phyloP scores from a whole-genome alignment of 2,797 vertebrate species.

The Smutsia temminckii region DNA sequence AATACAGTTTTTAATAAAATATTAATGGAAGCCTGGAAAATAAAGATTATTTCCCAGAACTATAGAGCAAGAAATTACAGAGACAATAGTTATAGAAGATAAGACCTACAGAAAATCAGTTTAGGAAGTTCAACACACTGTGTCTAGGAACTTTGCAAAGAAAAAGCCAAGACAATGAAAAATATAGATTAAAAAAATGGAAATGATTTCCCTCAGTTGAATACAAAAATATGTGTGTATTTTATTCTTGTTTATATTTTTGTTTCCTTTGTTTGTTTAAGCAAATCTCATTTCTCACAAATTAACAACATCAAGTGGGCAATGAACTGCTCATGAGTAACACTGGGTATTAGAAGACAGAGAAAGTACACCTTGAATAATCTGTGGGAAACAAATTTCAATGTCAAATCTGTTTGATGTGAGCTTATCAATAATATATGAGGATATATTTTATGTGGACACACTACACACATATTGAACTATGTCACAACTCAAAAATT shows the following conservation, averaged over 20 bases:
- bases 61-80: neutral
- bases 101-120: neutral
- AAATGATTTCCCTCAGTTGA: neutral
- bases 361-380: neutral
- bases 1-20: neutral
- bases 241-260: neutral
- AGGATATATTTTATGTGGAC: neutral
- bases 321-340: neutral
- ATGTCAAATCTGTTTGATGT: neutral
- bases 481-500: neutral
- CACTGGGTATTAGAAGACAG: neutral
- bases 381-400: neutral
- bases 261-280: neutral
- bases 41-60: neutral
- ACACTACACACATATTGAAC: neutral
- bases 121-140: neutral
- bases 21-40: neutral
- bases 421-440: neutral
- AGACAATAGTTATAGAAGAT: neutral
- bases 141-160: neutral
- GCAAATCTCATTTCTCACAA: neutral
- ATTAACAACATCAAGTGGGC: neutral
- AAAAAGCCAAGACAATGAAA: neutral
- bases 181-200: neutral
- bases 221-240: neutral